phyloP scores from a whole-genome alignment of 2,888 invertebrate species.

The Morpho achilles region DNA sequence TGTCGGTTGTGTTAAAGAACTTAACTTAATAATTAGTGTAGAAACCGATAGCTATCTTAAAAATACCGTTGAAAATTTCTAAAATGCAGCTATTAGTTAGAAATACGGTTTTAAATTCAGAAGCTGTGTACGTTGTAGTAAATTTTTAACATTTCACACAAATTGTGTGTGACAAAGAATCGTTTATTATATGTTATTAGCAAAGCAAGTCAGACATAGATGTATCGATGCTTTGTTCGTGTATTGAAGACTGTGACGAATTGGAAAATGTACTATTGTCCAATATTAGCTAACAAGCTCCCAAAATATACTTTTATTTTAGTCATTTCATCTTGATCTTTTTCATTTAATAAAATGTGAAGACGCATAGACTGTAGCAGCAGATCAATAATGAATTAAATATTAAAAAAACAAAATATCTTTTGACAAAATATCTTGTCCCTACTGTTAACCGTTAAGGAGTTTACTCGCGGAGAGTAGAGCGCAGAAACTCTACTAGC shows the following conservation, averaged over 20 bases:
- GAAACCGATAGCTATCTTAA: slow-evolving; percentile 38
- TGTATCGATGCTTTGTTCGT: slow-evolving; percentile 32
- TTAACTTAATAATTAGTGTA: slow-evolving; percentile 43
- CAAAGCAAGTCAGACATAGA: slow-evolving; percentile 43
- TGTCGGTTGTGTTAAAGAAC: slow-evolving; percentile 51
- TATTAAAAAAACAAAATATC: too few relatives aligned
- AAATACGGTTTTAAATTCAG: too few relatives aligned
- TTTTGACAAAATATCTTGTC: too few relatives aligned
- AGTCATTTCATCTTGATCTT: too few relatives aligned
- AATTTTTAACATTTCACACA: slow-evolving; percentile 34
- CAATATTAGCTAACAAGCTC: slow-evolving; percentile 42
- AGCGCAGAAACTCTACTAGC: too few relatives aligned
- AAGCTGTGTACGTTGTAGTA: not conserved
- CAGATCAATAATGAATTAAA: too few relatives aligned
- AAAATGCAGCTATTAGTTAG: not conserved
- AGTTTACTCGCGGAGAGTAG: too few relatives aligned
- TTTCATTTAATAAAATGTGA: too few relatives aligned
- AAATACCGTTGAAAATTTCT: slow-evolving; percentile 12
- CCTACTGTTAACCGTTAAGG: too few relatives aligned
- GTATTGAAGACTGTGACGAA: slow-evolving; percentile 38
- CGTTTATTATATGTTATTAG: slow-evolving; percentile 40
- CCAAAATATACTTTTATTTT: slow-evolving; percentile 14
- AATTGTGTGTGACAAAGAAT: slow-evolving; percentile 35
- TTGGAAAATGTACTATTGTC: slow-evolving; percentile 32
- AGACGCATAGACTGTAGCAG: too few relatives aligned